Conservation (phyloP, 2,888 invertebrate genomes). For the Agriopis leucophaearia region DNA sequence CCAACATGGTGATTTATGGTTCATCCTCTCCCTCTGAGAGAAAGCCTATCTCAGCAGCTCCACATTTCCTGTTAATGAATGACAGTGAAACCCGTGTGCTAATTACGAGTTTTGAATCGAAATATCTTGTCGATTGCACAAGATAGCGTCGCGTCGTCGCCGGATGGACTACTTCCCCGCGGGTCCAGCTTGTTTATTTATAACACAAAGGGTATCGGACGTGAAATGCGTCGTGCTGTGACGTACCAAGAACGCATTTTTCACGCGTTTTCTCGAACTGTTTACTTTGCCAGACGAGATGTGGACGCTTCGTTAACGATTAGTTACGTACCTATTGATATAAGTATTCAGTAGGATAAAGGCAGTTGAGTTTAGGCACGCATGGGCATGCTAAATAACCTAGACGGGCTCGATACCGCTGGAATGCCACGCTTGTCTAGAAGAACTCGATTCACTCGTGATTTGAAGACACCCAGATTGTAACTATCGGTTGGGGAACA, state of each 20-base stretch:
- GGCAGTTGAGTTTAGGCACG: neutral
- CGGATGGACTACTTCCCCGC: conserved; percentile 37
- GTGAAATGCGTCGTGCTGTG: conserved; percentile 22
- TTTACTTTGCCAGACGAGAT: neutral
- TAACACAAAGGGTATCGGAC: conserved; percentile 33
- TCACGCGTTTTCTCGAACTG: neutral
- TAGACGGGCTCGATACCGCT: too few relatives aligned
- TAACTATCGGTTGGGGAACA: too few relatives aligned
- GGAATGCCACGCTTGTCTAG: too few relatives aligned
- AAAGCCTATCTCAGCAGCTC: too few relatives aligned
- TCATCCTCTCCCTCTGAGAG: too few relatives aligned
- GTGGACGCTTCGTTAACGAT: neutral
- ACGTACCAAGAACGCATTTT: conserved; percentile 6
- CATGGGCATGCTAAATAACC: neutral
- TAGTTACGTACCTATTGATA: neutral
- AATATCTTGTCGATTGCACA: conserved; percentile 34
- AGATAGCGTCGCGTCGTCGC: conserved; percentile 21
- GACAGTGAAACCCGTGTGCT: conserved; percentile 12
- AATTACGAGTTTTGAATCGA: conserved; percentile 20
- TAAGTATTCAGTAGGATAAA: neutral
- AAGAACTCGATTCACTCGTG: too few relatives aligned
- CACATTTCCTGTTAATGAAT: too few relatives aligned
- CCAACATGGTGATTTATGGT: too few relatives aligned
- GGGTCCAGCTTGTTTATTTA: conserved; percentile 32
- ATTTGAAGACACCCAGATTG: too few relatives aligned